Evolutionary conservation across 1,140 invertebrate genomes (phyloP).

Genomic region (Zeugodacus cucurbitae): DNA sequence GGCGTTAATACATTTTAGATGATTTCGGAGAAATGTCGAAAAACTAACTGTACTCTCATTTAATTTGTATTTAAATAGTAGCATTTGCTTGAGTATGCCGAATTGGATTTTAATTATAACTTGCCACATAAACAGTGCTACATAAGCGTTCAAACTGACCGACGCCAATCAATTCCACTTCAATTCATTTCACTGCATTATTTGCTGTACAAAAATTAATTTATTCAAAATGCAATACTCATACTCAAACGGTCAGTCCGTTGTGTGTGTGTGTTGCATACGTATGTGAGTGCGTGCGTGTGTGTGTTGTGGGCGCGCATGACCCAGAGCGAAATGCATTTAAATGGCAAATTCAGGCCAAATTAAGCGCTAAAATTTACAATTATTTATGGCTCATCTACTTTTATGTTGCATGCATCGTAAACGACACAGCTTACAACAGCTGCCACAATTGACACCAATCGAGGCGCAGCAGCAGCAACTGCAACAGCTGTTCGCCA

Average conservation of each 20-base stretch:
- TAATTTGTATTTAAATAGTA: too few species aligned
- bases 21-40: too few species aligned
- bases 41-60: too few species aligned
- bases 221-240: conserved; percentile 6
- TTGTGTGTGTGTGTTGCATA: neutral
- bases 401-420: neutral
- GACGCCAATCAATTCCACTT: neutral
- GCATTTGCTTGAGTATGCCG: too few species aligned
- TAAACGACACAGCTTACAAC: neutral
- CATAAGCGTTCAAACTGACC: neutral
- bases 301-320: neutral
- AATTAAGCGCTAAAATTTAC: neutral
- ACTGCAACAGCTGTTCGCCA: neutral
- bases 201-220: conserved; percentile 9
- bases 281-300: neutral
- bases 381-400: neutral
- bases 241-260: neutral
- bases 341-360: neutral
- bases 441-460: neutral
- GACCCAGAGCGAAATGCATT: neutral
- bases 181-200: neutral
- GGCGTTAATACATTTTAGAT: too few species aligned
- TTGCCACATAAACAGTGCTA: neutral
- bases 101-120: too few species aligned
- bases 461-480: neutral